phyloP scores from a whole-genome alignment of 1,140 invertebrate species.

The Drosophila busckii region DNA sequence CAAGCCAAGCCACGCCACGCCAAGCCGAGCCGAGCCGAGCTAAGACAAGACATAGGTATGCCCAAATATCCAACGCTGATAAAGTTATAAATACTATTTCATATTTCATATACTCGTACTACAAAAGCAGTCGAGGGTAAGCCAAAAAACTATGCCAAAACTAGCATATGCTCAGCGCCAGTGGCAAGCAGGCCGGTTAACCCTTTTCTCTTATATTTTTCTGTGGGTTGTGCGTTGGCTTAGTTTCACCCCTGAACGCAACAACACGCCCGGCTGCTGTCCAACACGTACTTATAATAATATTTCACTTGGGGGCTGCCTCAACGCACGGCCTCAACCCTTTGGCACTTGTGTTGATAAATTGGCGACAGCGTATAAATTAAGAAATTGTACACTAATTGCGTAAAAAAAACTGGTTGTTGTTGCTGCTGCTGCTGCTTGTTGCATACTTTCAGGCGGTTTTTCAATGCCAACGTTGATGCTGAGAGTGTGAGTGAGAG shows the following conservation, averaged over 20 bases:
- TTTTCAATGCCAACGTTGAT: slow-evolving; percentile 61
- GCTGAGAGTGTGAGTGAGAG: background rate
- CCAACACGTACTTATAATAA: slow-evolving; percentile 70
- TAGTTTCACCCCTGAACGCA: background rate
- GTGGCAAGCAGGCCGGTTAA: slow-evolving; percentile 51
- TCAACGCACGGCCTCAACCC: slow-evolving; percentile 3
- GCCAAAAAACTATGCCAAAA: slow-evolving; percentile 61
- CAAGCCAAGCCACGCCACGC: slow-evolving; percentile 22
- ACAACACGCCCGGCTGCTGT: slow-evolving; percentile 12
- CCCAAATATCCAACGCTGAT: slow-evolving; percentile 37
- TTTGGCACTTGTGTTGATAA: slow-evolving; percentile 59
- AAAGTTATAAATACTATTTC: slow-evolving; percentile 68
- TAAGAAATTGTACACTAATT: slow-evolving; percentile 78
- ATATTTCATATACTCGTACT: slow-evolving; percentile 46
- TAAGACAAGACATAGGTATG: slow-evolving; percentile 10
- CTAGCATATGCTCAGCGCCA: slow-evolving; percentile 63
- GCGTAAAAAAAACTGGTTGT: slow-evolving; percentile 78
- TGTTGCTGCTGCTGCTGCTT: too few species aligned
- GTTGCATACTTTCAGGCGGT: slow-evolving; percentile 64
- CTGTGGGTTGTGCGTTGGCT: background rate
- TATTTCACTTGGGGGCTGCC: slow-evolving; percentile 63
- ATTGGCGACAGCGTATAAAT: slow-evolving; percentile 78
- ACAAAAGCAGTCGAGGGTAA: too few species aligned
- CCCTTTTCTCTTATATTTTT: slow-evolving; percentile 14
- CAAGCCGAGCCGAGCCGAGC: slow-evolving; percentile 15